Conservation (phyloP, 1,140 invertebrate genomes). For the Drosophila arizonae region DNA sequence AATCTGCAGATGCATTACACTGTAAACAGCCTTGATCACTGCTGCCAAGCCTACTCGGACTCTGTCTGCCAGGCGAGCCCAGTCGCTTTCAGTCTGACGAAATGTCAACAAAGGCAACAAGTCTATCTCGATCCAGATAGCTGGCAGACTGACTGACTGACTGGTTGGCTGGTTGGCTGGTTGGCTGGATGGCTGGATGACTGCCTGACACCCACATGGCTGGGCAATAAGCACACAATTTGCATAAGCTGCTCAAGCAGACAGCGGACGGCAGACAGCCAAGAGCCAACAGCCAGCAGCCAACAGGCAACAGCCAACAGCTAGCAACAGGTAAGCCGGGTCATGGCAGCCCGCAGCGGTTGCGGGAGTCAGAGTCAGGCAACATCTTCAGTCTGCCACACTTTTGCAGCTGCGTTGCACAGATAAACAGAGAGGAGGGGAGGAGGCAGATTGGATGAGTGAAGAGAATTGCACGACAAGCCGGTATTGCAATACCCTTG, state of each 20-base stretch:
- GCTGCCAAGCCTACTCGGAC: conserved; percentile 36
- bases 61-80: conserved; percentile 54
- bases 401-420: conserved; percentile 32
- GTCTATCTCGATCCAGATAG: conserved; percentile 60
- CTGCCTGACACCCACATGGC: conserved; percentile 72
- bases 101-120: conserved; percentile 78
- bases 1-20: conserved; percentile 18
- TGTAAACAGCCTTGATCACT: conserved; percentile 34
- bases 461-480: background rate
- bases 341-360: conserved; percentile 1
- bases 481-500: conserved; percentile 29
- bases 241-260: conserved; percentile 73
- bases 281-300: conserved; percentile 14
- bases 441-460: background rate
- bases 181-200: conserved; percentile 30
- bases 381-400: conserved; percentile 61
- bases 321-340: conserved; percentile 61
- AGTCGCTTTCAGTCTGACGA: conserved; percentile 60
- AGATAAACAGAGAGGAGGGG: background rate
- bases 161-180: conserved; percentile 21
- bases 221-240: conserved; percentile 71
- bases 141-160: conserved; percentile 17
- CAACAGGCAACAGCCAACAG: conserved; percentile 7
- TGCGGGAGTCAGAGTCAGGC: conserved; percentile 39
- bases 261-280: conserved; percentile 42